Base-by-base conservation (phyloP, 2,888 invertebrate species). In the Cephus runcator region DNA sequence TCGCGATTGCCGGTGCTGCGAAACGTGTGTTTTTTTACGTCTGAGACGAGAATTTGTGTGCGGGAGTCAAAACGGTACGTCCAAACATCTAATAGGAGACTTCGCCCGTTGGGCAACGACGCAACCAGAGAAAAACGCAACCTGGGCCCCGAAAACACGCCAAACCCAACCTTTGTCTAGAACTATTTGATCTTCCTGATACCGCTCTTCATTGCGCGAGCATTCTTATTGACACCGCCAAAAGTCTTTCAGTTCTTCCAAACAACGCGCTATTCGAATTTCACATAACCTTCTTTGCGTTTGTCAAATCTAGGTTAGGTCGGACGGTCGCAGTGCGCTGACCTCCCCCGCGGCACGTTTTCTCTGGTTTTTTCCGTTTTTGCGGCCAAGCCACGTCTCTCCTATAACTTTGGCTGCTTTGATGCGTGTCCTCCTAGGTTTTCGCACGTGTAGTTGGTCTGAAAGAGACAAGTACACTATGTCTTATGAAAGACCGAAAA, bases 241-340 rank as follows among this genome's bases (percentile, higher is more conserved):
- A 68, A 75, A 36, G 75, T 69, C 75, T 75, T n/a, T 23, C 71
- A 31, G 69, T 73, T 76, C 76, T 77, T 69, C 35, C 12, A 71
- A 9, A 71, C 30, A 69, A 73, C 76, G 34, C 68, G 68, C 36
- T 33, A 74, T 31, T n/a, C 15, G 40, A 73, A 75, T 78, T 78
- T 23, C 77, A 79, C 81, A 81, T 83, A 81, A 81, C 81, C 82
- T 80, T 80, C 35, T 77, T 79, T 75, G 77, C 80, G 82, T 86
- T 86, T 88, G 88, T 87, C 88, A 87, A 85, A 90, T 90, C 85
- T 89, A 90, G 90, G 90, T 90, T 90, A 90, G 88, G 87, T 88
- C 83, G 86, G 81, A 79, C 83, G 87, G 84, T 85, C 85, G 85
- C 85, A 86, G 86, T 87, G 86, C 88, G 88, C 84, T 85, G 88